Percentiles rank a stretch among this genome's conserved stretches.
Evolutionary conservation across 2,113 vertebrate species (phyloP).

Genomic region (Bubalus kerabau): DNA sequence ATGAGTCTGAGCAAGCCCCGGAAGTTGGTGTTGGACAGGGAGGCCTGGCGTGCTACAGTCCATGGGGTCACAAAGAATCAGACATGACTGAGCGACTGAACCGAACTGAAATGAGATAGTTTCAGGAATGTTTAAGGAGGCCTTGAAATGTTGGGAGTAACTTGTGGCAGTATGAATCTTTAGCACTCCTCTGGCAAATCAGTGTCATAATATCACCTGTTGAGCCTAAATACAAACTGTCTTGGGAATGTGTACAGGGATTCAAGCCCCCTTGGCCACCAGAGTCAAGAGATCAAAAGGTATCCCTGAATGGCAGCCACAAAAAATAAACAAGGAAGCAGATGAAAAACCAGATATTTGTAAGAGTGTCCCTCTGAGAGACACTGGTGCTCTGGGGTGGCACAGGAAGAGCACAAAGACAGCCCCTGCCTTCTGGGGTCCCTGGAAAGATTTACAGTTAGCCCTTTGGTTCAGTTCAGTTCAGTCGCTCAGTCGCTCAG

Average conservation of each 20-base stretch:
- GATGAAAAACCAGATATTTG: neutral
- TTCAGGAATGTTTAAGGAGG: neutral
- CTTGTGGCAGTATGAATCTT: neutral
- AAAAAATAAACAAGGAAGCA: neutral
- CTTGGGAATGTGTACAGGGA: neutral
- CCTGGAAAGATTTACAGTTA: neutral
- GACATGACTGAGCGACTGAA: neutral
- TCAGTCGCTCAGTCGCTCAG: too few species aligned
- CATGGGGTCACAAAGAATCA: rapidly evolving
- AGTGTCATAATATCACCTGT: neutral
- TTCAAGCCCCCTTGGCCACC: neutral
- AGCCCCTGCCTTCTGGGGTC: neutral
- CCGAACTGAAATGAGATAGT: neutral
- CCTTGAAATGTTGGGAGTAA: neutral
- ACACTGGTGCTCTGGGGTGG: neutral
- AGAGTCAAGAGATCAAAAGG: neutral
- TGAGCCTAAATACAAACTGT: neutral
- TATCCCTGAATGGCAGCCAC: neutral
- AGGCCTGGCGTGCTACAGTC: neutral
- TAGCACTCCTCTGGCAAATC: neutral
- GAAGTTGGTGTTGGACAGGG: rapidly evolving
- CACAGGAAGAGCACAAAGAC: rapidly evolving
- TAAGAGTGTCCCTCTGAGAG: neutral
- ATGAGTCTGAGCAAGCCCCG: rapidly evolving
- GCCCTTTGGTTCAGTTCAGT: neutral